These are phyloP conservation scores for Sula dactylatra DNA, from an alignment of 2,113 vertebrate genomes.

Conservation along the genomic window DNA sequence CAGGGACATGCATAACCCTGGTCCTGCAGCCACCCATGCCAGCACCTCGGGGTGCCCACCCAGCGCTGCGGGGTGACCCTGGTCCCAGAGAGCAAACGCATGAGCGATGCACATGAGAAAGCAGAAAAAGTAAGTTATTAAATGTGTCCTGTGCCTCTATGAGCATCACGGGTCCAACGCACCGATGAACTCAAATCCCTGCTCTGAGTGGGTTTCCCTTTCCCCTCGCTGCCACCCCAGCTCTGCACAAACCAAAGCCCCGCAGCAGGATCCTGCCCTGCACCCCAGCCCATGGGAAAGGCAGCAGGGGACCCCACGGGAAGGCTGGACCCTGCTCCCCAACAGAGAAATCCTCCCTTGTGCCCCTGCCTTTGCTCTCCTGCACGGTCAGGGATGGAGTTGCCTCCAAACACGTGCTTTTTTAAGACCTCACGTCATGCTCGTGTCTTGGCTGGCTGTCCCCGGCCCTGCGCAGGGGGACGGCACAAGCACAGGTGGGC, in stretches of 20 bases:
- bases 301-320: background rate
- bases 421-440: background rate
- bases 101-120: rapidly evolving
- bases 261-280: rapidly evolving
- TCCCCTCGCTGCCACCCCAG: background rate
- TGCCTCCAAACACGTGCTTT: background rate
- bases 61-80: background rate
- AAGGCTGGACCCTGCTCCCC: background rate
- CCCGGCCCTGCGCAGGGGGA: rapidly evolving
- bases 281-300: background rate
- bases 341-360: rapidly evolving
- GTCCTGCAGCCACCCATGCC: background rate
- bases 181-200: rapidly evolving
- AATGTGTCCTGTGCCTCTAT: rapidly evolving
- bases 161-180: rapidly evolving
- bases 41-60: background rate
- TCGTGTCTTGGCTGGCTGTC: background rate
- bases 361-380: background rate
- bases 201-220: background rate
- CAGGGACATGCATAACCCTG: rapidly evolving
- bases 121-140: background rate
- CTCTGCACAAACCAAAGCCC: background rate
- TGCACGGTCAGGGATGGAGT: rapidly evolving
- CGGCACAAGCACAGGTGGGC: background rate
- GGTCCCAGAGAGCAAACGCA: rapidly evolving